phyloP scores from a whole-genome alignment of 2,113 vertebrate genomes.

The Spea bombifrons region DNA sequence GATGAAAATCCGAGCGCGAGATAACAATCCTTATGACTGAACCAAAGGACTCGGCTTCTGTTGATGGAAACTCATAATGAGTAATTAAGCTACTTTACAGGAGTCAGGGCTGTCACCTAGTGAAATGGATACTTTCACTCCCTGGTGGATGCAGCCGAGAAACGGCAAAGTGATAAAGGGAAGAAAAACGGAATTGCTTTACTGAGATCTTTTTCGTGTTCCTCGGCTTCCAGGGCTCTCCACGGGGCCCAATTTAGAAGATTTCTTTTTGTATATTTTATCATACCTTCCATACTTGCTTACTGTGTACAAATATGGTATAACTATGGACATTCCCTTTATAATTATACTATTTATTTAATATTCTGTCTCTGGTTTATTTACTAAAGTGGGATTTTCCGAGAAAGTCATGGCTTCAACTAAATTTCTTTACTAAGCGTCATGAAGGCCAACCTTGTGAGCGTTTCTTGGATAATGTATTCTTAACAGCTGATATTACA shows the following conservation, averaged over 20 bases:
- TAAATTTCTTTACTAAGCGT: no score
- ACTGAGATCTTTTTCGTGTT: slow-evolving; percentile 53
- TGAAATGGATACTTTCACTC: slow-evolving; percentile 60
- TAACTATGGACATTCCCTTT: no score
- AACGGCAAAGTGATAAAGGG: slow-evolving; percentile 63
- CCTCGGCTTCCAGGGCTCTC: slow-evolving; percentile 1
- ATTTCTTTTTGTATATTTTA: background rate
- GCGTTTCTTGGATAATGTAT: no score
- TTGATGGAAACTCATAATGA: slow-evolving; percentile 74
- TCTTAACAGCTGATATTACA: no score
- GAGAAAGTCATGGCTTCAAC: no score
- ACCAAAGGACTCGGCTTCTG: slow-evolving; percentile 69
- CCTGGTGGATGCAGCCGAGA: slow-evolving; percentile 61
- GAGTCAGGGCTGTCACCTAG: slow-evolving; percentile 64
- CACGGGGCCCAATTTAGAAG: background rate
- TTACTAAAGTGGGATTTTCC: no score
- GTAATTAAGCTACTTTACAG: slow-evolving; percentile 72
- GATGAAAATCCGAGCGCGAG: slow-evolving; percentile 71
- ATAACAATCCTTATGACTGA: slow-evolving; percentile 70
- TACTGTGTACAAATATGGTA: no score
- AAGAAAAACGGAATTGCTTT: slow-evolving; percentile 58
- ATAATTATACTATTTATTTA: no score
- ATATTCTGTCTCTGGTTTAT: no score
- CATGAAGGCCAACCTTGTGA: no score
- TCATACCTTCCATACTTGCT: background rate